phyloP scores from a whole-genome alignment of 1,140 invertebrate species.

The Globodera rostochiensis region DNA sequence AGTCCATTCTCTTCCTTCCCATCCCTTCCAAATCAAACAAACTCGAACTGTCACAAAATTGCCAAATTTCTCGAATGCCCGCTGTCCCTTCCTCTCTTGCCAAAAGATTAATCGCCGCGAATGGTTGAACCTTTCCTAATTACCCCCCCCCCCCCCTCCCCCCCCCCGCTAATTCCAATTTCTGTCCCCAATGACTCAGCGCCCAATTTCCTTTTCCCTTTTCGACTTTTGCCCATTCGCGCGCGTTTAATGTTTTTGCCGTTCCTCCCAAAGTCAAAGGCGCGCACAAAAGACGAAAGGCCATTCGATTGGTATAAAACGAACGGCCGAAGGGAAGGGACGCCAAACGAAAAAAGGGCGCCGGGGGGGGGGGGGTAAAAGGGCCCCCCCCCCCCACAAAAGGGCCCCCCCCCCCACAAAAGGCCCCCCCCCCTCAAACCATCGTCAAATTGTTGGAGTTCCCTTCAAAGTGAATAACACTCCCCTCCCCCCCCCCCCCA shows the following conservation, averaged over 20 bases:
- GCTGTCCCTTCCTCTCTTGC: not conserved
- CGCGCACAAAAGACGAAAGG: constrained; percentile 4
- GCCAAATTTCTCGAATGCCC: not conserved
- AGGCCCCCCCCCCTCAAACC: not conserved
- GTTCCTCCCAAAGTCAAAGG: not conserved
- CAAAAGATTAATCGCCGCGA: too few relatives aligned
- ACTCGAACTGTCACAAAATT: not conserved
- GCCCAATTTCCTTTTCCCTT: constrained; percentile 7
- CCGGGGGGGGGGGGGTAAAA: too few relatives aligned
- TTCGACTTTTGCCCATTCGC: not conserved
- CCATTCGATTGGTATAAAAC: not conserved
- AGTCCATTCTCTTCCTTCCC: too few relatives aligned
- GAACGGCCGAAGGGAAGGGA: too few relatives aligned
- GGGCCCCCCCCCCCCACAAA: too few relatives aligned
- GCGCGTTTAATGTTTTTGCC: constrained; percentile 11
- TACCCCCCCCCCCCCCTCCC: not conserved
- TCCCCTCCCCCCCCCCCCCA: too few relatives aligned
- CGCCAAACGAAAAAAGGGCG: too few relatives aligned
- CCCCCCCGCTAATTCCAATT: not conserved
- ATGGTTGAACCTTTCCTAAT: not conserved
- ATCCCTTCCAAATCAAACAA: not conserved
- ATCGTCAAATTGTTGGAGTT: not conserved
- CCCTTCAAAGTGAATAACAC: not conserved
- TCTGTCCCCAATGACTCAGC: constrained; percentile 5
- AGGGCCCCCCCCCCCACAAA: too few relatives aligned